Evolutionary conservation across 2,113 vertebrate genomes (phyloP), one percentile per base, ranked within the genome.

Genomic region (Dromiciops gliroides): DNA sequence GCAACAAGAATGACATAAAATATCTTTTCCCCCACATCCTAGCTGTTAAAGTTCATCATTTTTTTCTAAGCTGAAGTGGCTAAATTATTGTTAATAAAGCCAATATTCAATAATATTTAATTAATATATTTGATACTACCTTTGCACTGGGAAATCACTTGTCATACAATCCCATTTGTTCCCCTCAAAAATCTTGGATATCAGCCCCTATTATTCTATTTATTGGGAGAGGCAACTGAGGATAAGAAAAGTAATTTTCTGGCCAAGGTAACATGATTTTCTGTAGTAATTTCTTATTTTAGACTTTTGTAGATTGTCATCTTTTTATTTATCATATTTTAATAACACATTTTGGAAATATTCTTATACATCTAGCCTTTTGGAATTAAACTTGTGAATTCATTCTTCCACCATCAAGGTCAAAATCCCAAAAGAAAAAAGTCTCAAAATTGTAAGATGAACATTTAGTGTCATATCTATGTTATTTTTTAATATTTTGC

Each of bases 371-470:
- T 16, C 0, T 6, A 37, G 31, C 4, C 60, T 67, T 67, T 67
- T 67, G 60, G 60, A 67, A 67, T 37, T 67, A 3, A n/a, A 67
- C 31, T 67, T 67, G 11, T 37, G 31, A n/a, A 67, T 67, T 67
- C 2, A 67, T n/a, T 16, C 12, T 37, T 67, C 3, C 12, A 37
- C 12, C 31, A 67, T 31, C 60, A 37, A 19, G 12, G 14, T 67
- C 12, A 14, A 67, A 67, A 67, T 3, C 3, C 31, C 3, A 67
- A 67, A 67, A 67, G 14, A 28, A 8, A 56, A 56, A 10, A 53
- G 10, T 4, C 3, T 67, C 1, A 5, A 12, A 3, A 5, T n/a
- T 19, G 0, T 3, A 67, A 67, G 0, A 67, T 67, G 1, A 14
- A 67, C 2, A 16, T 67, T 8, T 37, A 2, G 3, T 67, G 37